Evolutionary conservation across 2,888 invertebrate species (phyloP), one percentile per base, ranked within the genome.

Genomic region (Agrotis segetum): DNA sequence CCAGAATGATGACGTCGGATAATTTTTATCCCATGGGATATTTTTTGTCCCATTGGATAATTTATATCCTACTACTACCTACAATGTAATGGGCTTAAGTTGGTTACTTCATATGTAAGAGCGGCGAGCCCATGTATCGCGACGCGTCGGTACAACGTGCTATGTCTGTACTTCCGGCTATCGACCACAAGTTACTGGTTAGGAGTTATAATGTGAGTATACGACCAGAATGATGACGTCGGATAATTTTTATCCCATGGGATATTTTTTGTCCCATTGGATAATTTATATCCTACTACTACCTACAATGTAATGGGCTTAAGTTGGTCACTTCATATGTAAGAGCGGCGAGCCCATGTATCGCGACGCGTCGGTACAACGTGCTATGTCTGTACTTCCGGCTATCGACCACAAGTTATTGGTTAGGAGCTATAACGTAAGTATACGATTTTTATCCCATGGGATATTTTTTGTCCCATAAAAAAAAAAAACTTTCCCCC

Each of bases 291-390:
- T 40, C 40, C 40, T 40, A 11, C 11, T 11, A 40, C 11, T 1
- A 40, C 40, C 5, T 4, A 7, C 7, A 40, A 11, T 40, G 40
- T 40, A 1, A 40, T 40, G 40, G 40, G 40, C 40, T 40, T 11
- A 40, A 40, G 40, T 40, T 40, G 9, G 11, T 40, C 85, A 89
- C 0, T 91, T 77, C 67, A 77, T 95, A 11, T 85, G 88, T 56
- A 95, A 95, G 84, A 79, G 87, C 2, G 95, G 93, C 2, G 93
- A 92, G 73, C 79, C 87, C 0, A 79, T 91, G 67, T 74, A 72
- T 0, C 73, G 70, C 3, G 93, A 92, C 68, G 70, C 4, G 93
- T 92, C 69, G 0, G 89, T 89, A 0, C 81, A 86, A 19, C 70
- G 88, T 1, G 77, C 70, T 4, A 72, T 80, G 17, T 67, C 69